phyloP scores from a whole-genome alignment of 2,888 invertebrate genomes.

The Melipona beecheii region DNA sequence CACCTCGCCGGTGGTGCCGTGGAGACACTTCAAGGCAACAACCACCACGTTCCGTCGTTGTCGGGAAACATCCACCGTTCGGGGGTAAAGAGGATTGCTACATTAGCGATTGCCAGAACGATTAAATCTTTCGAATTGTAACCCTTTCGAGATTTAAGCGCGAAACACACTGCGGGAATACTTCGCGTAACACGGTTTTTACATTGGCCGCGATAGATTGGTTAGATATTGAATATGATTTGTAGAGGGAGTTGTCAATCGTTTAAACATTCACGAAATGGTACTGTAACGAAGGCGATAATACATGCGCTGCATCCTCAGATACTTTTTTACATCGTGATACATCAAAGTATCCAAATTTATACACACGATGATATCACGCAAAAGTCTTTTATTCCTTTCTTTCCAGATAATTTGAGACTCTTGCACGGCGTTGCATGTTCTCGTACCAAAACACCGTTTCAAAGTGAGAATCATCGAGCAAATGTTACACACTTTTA shows the following conservation, averaged over 20 bases:
- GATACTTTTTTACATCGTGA: too few species aligned
- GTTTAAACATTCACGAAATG: neutral
- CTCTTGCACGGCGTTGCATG: neutral
- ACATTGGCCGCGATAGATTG: neutral
- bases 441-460: neutral
- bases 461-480: constrained; percentile 66
- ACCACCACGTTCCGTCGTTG: constrained; percentile 15
- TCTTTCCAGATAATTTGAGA: neutral
- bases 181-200: neutral
- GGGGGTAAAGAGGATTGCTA: constrained; percentile 69
- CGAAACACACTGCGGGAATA: neutral
- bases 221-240: neutral
- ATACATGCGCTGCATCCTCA: too few species aligned
- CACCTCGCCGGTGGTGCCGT: constrained; percentile 56
- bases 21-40: constrained; percentile 30
- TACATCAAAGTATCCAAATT: too few species aligned
- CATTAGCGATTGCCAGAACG: constrained; percentile 50
- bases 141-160: neutral
- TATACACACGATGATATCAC: too few species aligned
- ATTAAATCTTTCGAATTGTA: neutral
- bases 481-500: neutral
- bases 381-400: too few species aligned
- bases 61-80: constrained; percentile 23
- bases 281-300: neutral
- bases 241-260: constrained; percentile 21